phyloP scores from a whole-genome alignment of 2,113 vertebrate genomes.

The Onychorhynchus coronatus region DNA sequence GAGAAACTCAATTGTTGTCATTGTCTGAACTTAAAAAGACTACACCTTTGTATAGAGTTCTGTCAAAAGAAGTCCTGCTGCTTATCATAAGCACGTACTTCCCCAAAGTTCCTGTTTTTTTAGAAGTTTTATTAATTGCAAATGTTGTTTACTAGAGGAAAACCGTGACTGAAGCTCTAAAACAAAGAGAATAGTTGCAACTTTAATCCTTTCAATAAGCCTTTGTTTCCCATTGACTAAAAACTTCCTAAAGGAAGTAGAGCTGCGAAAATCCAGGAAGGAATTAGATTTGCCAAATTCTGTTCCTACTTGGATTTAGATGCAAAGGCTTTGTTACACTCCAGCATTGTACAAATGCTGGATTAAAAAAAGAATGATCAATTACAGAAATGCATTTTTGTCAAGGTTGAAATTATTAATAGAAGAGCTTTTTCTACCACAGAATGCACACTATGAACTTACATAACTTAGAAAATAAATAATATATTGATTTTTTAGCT shows the following conservation, averaged over 20 bases:
- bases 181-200: constrained; percentile 76
- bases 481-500: neutral
- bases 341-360: constrained; percentile 6
- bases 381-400: constrained; percentile 9
- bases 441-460: neutral
- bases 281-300: constrained; percentile 75
- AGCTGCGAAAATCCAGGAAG: constrained; percentile 79
- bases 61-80: constrained; percentile 71
- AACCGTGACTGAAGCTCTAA: constrained; percentile 71
- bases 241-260: constrained; percentile 86
- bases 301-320: constrained; percentile 54
- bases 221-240: constrained; percentile 88
- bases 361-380: constrained; percentile 2
- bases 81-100: constrained; percentile 77
- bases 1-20: constrained; percentile 57
- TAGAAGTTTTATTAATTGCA: constrained; percentile 75
- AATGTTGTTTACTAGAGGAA: constrained; percentile 79
- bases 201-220: constrained; percentile 84
- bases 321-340: constrained; percentile 49
- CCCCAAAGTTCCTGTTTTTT: constrained; percentile 81
- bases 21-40: constrained; percentile 62
- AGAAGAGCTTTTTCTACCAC: constrained; percentile 2
- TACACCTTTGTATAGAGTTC: constrained; percentile 62
- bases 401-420: constrained; percentile 30
- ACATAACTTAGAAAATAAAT: neutral